phyloP scores from a whole-genome alignment of 2,113 vertebrate genomes.

The Rhabdomys dilectus region DNA sequence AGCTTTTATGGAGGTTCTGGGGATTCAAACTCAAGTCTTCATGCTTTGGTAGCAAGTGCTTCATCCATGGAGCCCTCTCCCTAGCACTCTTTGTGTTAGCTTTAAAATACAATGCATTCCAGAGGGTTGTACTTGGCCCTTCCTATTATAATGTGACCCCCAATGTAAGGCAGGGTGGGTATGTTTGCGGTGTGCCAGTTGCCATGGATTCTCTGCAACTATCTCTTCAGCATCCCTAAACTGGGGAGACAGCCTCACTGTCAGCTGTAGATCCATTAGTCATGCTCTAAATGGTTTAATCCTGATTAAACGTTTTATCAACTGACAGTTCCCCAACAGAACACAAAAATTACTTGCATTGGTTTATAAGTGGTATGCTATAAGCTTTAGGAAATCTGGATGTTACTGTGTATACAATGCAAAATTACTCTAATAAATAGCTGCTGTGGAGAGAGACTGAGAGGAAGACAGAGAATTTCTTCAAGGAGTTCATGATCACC shows the following conservation, averaged over 20 bases:
- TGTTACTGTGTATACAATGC: not conserved
- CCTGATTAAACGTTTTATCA: constrained; percentile 23
- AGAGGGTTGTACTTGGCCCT: not conserved
- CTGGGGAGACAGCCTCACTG: not conserved
- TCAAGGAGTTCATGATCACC: not conserved
- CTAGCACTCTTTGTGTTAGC: not conserved
- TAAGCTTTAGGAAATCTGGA: not conserved
- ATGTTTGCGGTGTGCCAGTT: not conserved
- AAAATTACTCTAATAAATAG: not conserved
- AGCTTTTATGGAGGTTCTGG: not conserved
- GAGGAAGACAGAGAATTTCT: not conserved
- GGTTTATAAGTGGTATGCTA: not conserved
- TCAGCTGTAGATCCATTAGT: not conserved
- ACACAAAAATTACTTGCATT: constrained; percentile 40
- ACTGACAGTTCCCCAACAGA: not conserved
- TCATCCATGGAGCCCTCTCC: not conserved
- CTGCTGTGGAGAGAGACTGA: not conserved
- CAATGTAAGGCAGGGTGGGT: not conserved
- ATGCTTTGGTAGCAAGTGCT: not conserved
- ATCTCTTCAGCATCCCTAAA: not conserved
- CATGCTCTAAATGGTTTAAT: not conserved
- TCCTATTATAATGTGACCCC: not conserved
- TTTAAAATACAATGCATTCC: constrained; percentile 37
- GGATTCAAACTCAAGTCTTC: not conserved
- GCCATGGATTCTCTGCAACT: not conserved